Conservation (phyloP, 2,113 vertebrate genomes). For the Silurus glanis region DNA sequence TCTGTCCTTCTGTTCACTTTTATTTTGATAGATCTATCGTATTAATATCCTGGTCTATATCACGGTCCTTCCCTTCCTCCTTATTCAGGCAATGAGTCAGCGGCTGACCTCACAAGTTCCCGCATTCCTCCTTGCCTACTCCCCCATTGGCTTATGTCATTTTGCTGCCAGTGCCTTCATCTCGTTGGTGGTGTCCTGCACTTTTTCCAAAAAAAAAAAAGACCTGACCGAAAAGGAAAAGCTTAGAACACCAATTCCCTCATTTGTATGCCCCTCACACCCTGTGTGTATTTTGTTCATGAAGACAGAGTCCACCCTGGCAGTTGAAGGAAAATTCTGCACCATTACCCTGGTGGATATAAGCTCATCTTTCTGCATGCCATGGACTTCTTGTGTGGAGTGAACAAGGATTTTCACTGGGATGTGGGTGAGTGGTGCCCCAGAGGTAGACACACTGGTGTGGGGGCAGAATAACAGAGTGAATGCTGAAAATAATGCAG, state of each 20-base stretch:
- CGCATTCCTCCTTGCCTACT: conserved; percentile 5
- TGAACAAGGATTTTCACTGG: conserved; percentile 46
- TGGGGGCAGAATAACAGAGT: background rate
- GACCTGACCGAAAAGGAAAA: background rate
- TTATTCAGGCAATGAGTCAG: background rate
- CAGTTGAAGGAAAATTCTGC: background rate
- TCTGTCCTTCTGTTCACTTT: background rate
- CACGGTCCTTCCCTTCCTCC: background rate
- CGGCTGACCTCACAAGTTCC: background rate
- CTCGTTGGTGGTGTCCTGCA: background rate
- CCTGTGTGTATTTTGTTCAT: background rate
- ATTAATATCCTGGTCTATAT: background rate
- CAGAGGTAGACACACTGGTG: background rate
- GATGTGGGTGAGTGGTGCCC: conserved; percentile 46
- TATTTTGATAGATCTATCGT: background rate
- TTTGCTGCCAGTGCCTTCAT: background rate
- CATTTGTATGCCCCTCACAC: background rate
- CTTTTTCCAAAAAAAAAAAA: conserved; percentile 3
- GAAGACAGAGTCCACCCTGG: background rate
- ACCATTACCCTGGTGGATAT: background rate
- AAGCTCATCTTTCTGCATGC: background rate
- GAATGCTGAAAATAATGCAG: conserved; percentile 28
- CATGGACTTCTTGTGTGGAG: conserved; percentile 54
- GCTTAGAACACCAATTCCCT: background rate
- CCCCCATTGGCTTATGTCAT: background rate